These are phyloP conservation scores for Entomobrya multifasciata DNA, from an alignment of 2,888 invertebrate species.

Conservation along the genomic window DNA sequence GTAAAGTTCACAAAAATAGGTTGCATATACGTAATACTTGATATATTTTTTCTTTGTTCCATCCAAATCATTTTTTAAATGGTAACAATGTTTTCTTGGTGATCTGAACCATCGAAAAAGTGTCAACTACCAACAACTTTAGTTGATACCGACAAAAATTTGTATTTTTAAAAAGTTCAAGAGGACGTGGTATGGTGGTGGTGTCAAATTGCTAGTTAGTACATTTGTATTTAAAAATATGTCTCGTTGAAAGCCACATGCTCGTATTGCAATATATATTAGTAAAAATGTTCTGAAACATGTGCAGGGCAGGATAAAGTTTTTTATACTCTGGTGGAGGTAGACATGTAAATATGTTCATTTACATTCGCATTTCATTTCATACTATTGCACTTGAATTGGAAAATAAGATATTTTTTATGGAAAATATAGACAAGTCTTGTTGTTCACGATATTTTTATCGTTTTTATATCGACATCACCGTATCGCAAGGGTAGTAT, in stretches of 20 bases:
- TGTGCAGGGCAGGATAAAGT: no score
- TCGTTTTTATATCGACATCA: constrained; percentile 42
- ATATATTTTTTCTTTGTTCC: no score
- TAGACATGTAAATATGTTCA: neutral
- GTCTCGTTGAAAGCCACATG: neutral
- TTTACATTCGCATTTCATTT: neutral
- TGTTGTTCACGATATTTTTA: constrained; percentile 57
- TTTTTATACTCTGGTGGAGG: neutral
- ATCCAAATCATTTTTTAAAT: no score
- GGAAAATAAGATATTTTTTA: neutral
- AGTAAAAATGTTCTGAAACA: constrained; percentile 15
- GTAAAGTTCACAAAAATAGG: no score
- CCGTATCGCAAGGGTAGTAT: neutral
- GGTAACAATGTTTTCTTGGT: neutral
- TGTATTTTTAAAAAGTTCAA: neutral
- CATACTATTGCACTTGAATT: constrained; percentile 8
- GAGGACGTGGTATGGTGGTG: constrained; percentile 5
- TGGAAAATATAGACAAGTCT: constrained; percentile 15
- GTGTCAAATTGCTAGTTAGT: constrained; percentile 23
- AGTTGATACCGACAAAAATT: neutral
- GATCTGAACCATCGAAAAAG: neutral
- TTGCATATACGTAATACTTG: no score
- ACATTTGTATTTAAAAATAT: neutral
- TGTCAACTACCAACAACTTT: neutral
- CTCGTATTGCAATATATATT: no score